phyloP scores from a whole-genome alignment of 2,797 vertebrate species.

The Ara ararauna region DNA sequence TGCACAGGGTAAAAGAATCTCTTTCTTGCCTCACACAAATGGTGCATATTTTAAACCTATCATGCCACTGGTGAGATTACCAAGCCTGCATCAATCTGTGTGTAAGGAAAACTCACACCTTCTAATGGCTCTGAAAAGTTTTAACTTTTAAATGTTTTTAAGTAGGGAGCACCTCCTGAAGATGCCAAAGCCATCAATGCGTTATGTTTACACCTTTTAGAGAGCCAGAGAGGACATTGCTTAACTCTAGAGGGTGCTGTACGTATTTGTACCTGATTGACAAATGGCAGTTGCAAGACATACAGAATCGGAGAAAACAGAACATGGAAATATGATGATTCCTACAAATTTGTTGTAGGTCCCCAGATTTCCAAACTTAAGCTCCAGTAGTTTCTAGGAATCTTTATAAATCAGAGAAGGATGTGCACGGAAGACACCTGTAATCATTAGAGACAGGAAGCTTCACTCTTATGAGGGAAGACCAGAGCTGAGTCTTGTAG shows the following conservation, averaged over 20 bases:
- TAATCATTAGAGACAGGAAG: not conserved
- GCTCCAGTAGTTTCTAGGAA: not conserved
- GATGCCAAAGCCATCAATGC: not conserved
- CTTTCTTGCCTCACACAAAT: not conserved
- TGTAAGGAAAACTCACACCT: not conserved
- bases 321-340: not conserved
- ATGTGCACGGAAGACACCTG: not conserved
- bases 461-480: not conserved
- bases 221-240: not conserved
- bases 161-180: not conserved
- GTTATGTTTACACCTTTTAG: not conserved
- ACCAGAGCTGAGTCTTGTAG: not conserved
- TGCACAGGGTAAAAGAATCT: not conserved
- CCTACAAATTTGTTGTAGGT: not conserved
- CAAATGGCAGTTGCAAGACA: not conserved
- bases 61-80: not conserved
- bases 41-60: not conserved
- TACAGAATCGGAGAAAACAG: not conserved
- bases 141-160: not conserved
- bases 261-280: not conserved
- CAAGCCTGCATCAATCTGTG: not conserved
- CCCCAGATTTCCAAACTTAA: not conserved
- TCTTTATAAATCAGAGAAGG: not conserved
- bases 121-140: not conserved
- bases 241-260: not conserved